phyloP scores from a whole-genome alignment of 30 jellyfish, hydroid and myxozoan genomes.

The Aurelia aurita region DNA sequence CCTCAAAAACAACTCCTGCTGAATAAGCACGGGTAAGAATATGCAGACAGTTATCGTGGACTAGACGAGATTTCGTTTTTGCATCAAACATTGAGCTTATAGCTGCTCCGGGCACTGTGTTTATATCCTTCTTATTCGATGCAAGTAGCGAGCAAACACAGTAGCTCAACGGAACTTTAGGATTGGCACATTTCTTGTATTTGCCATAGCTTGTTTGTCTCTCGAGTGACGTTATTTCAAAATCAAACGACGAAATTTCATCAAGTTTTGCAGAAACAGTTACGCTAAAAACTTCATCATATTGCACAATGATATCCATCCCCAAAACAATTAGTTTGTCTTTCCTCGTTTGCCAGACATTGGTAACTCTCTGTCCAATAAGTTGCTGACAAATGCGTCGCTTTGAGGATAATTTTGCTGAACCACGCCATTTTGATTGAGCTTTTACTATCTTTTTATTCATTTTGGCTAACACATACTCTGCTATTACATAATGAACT shows the following conservation, averaged over 20 bases:
- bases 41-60: constrained; percentile 45
- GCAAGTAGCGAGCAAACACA: constrained; percentile 44
- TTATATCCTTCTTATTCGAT: neutral
- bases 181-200: constrained; percentile 55
- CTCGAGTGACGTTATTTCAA: constrained; percentile 29
- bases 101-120: constrained; percentile 28
- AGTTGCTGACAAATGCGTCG: constrained; percentile 47
- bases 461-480: constrained; percentile 25
- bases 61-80: neutral
- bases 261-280: constrained; percentile 18
- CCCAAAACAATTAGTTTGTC: constrained; percentile 5
- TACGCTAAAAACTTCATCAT: constrained; percentile 26
- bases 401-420: neutral
- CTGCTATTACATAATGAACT: constrained; percentile 55
- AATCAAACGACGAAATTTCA: neutral
- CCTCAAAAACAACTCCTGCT: constrained; percentile 74
- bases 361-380: constrained; percentile 23
- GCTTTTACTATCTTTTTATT: constrained; percentile 9
- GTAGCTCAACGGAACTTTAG: constrained; percentile 16
- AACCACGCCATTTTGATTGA: neutral
- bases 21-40: constrained; percentile 34
- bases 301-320: constrained; percentile 53
- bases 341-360: constrained; percentile 66
- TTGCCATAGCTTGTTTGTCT: constrained; percentile 56
- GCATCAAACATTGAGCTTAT: constrained; percentile 46